Evolutionary conservation across 2,797 vertebrate genomes (phyloP), one percentile per base, ranked within the genome.

Genomic region (Avahi laniger): DNA sequence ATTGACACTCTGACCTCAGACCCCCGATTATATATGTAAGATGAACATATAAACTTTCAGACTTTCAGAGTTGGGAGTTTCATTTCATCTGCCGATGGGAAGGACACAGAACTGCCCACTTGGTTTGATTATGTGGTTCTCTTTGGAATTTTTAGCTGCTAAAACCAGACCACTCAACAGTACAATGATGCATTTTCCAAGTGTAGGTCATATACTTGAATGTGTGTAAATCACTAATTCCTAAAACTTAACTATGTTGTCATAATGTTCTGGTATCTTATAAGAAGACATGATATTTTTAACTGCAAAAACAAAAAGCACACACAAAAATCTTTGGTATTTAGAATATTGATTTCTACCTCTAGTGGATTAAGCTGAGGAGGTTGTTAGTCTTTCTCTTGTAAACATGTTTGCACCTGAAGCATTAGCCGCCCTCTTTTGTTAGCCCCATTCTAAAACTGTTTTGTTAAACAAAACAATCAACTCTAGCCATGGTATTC

Each of bases 21-120:
- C 41, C 99, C 99, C 48, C 98, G 98, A 97, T 98, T 99, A 83
- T 99, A 99, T 98, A 99, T 99, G 99, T 99, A 98, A 98, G 98
- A 98, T 94, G 79, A 92, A 89, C 46, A 83, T 83, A 35, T 10
- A 35, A 43, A 43, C 43, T 43, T 43, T 43, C 43, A 43, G 13
- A 65, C 59, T 72, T 93, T 81, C 20, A 48, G 41, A 72, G 11
- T 75, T 90, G 43, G 52, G 48, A 15, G 4, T 86, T 96, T 93
- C 43, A 43, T 93, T 94, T 94, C 12, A n/a, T 85, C 24, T 85
- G 26, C 1, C 43, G 22, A 6, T 80, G 12, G 20, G 50, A 90
- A 93, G 35, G 84, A 82, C 18, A 59, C 35, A 75, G 85, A 94
- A 92, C 35, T 76, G n/a, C 38, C 79, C 6, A 48, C 67, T 22